Base-by-base conservation (phyloP, 2,113 vertebrate species). In the Elephas maximus region DNA sequence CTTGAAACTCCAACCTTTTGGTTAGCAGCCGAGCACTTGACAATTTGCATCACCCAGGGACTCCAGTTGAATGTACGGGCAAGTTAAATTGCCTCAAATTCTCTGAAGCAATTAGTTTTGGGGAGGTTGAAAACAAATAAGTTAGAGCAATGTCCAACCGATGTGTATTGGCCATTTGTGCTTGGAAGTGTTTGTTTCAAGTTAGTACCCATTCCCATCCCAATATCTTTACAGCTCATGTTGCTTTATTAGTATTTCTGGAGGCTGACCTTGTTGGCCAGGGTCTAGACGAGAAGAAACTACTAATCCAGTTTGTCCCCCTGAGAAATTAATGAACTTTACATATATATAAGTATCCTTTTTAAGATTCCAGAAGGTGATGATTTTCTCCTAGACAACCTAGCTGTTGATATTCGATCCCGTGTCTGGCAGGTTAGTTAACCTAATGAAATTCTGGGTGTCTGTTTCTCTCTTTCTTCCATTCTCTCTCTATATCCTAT, bases 141-240 rank as follows among this genome's bases (percentile, higher is more conserved):
- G 44, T n/a, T 57, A 83, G 30, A 37, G 5, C 79, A 80, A 28
- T 3, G 1, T 18, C 44, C 28, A 76, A 26, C 33, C 17, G 28
- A 69, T 60, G 44, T 12, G 1, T 23, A 17, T 6, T 30, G 73
- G 8, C 57, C 1, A 0, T 71, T 18, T 94, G n/a, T 69, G 4
- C 4, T 24, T 51, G 71, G 67, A 85, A 71, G 65, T 30, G 12
- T 21, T 0, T 21, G 4, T 48, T 30, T 45, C 37, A 78, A 83
- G 24, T 41, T 41, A 23, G 18, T 7, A 9, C 0, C 12, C 21
- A 12, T 78, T 37, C 6, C 8, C 37, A 44, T 51, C 4, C 7
- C 37, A 1, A 15, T 7, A 2, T 20, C 12, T 86, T 14, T 17
- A 6, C 7, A 74, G 53, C 7, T 63, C n/a, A 53, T 0, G 0